phyloP scores from a whole-genome alignment of 1,140 invertebrate species.

The Drosophila mauritiana region DNA sequence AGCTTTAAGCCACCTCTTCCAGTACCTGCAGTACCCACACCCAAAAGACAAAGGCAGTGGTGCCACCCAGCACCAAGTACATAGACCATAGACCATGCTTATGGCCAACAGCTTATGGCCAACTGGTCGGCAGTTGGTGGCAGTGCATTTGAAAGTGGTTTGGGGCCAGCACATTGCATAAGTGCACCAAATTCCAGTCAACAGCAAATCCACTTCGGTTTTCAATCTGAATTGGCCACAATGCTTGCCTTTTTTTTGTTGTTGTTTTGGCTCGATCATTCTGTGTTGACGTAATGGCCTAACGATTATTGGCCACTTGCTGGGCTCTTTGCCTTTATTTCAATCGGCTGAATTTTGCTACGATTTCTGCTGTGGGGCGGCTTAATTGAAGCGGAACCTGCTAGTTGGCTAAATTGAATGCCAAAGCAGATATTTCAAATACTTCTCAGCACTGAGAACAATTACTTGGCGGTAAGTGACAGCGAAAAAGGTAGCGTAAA shows the following conservation, averaged over 20 bases:
- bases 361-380: conserved; percentile 17
- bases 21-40: conserved; percentile 5
- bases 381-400: conserved; percentile 69
- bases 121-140: conserved; percentile 52
- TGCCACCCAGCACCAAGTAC: conserved; percentile 23
- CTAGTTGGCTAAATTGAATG: conserved; percentile 40
- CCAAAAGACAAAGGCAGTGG: conserved; percentile 19
- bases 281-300: conserved; percentile 71
- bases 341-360: conserved; percentile 18
- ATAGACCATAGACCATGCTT: conserved; percentile 1
- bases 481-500: not conserved
- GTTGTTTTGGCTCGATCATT: conserved; percentile 59
- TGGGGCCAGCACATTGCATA: conserved; percentile 73
- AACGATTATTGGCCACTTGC: conserved; percentile 55
- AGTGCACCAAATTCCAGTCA: conserved; percentile 74
- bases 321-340: conserved; percentile 23
- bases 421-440: conserved; percentile 47
- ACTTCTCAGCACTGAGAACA: conserved; percentile 17
- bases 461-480: not conserved
- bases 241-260: conserved; percentile 19
- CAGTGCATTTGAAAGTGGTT: conserved; percentile 77
- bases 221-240: conserved; percentile 66
- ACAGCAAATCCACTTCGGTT: conserved; percentile 52
- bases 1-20: conserved; percentile 13
- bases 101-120: conserved; percentile 16